Base-by-base conservation (phyloP, 2,113 vertebrate genomes). In the Barnardius zonarius region DNA sequence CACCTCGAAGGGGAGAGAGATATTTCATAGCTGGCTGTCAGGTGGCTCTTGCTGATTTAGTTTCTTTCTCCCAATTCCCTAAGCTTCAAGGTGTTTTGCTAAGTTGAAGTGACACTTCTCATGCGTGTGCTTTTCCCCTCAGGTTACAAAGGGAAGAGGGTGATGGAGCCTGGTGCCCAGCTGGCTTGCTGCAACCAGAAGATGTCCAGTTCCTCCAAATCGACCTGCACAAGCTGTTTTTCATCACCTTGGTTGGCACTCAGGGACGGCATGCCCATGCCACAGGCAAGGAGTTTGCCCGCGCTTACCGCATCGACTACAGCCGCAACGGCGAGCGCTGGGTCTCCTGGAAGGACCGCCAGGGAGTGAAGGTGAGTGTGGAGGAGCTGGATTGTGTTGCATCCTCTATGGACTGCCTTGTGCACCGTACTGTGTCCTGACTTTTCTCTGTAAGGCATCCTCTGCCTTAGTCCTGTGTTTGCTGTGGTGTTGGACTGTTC, bases 131-230 rank as follows among this genome's bases (percentile, higher is more conserved):
- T 63, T 84, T 83, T 23, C 67, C 59, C 43, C 13, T 80, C 94
- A 99, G 99, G 95, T 88, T 99, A 81, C 98, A 99, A 72, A 97
- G 97, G 52, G 99, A 99, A 91, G 98, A 98, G 27, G 99, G 99
- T 0, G 99, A 99, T 2, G 99, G 99, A 2, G 99, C 99, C n/a
- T 99, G 99, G 99, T 99, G 99, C 95, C 98, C 99, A 1, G 97
- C 98, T 13, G 98, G 98, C 8, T 98, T 98, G 37, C 95, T 98
- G 85, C 97, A 98, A 89, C 98, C 98, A 2, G 97, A 98, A 39
- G 98, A 99, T 20, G 98, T 97, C 22, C 98, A 99, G 97, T 99
- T 98, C 97, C 98, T 99, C 82, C 99, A 99, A 97, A 98, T 99
- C 31, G 98, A 99, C 92, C 97, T 99, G 85, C 97, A 98, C 59